A percentile compares a stretch with the other conserved stretches of the same genome.
Conservation (phyloP, 1,140 invertebrate species). For the Drosophila eugracilis region DNA sequence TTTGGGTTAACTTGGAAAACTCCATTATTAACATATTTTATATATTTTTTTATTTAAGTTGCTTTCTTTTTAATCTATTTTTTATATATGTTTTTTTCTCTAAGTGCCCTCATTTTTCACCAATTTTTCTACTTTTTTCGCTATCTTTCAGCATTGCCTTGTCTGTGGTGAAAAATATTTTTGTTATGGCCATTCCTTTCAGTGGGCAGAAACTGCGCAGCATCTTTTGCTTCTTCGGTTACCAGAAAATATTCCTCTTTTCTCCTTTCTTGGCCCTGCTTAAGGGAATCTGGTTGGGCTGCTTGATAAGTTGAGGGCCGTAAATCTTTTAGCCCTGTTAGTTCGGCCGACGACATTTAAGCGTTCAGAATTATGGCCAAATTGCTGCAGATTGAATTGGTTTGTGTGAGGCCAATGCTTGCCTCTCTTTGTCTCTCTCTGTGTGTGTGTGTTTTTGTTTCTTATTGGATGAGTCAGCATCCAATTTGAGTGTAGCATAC, state of each 20-base stretch:
- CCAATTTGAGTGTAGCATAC: constrained; percentile 32
- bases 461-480: constrained; percentile 52
- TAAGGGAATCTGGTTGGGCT: constrained; percentile 27
- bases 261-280: constrained; percentile 1
- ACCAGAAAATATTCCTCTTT: constrained; percentile 11
- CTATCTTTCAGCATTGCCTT: constrained; percentile 13
- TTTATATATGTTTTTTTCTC: neutral
- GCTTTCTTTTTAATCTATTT: neutral
- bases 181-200: constrained; percentile 56
- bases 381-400: constrained; percentile 57
- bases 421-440: neutral
- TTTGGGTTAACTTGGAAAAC: no score
- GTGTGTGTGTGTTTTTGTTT: constrained; percentile 7
- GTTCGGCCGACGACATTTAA: constrained; percentile 49
- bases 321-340: constrained; percentile 53
- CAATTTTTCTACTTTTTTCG: no score
- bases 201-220: constrained; percentile 55
- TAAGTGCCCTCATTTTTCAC: neutral
- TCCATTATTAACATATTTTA: no score
- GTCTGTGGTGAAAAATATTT: constrained; percentile 52
- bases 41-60: no score
- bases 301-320: constrained; percentile 41
- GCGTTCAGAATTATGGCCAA: constrained; percentile 55
- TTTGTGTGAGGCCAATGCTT: constrained; percentile 16
- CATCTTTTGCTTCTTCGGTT: constrained; percentile 32